Evolutionary conservation across 2,797 vertebrate genomes (phyloP).

Genomic region (Strix occidentalis): DNA sequence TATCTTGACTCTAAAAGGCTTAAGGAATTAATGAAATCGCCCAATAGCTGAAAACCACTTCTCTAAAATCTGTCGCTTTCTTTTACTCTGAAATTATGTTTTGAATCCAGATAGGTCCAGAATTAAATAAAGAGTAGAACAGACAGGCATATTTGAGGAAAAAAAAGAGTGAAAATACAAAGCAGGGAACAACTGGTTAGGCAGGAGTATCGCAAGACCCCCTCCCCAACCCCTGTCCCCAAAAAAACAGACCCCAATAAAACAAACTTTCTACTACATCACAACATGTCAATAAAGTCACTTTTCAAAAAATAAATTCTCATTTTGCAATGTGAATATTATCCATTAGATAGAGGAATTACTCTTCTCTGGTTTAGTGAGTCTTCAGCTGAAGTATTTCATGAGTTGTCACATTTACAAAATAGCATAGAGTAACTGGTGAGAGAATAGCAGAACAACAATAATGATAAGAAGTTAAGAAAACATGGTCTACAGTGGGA

Average conservation of each 20-base stretch:
- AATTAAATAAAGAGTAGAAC: not conserved
- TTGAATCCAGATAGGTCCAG: not conserved
- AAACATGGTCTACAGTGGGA: not conserved
- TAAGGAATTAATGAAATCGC: not conserved
- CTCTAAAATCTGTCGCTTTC: not conserved
- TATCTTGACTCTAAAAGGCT: not conserved
- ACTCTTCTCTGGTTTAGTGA: not conserved
- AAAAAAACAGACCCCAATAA: not conserved
- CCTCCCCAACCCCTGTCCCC: no score
- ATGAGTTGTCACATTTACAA: not conserved
- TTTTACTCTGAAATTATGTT: not conserved
- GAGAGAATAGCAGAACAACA: not conserved
- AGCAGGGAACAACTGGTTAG: not conserved
- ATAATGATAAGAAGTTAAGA: not conserved
- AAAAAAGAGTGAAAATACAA: not conserved
- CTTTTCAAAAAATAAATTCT: not conserved
- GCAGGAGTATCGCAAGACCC: not conserved
- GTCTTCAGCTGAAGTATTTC: not conserved
- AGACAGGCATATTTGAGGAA: not conserved
- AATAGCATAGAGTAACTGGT: not conserved
- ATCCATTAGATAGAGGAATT: not conserved
- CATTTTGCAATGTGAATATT: not conserved
- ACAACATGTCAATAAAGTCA: not conserved
- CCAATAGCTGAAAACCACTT: not conserved
- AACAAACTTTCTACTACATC: not conserved